Evolutionary conservation across 1,140 invertebrate genomes (phyloP).

Genomic region (Uloborus diversus): DNA sequence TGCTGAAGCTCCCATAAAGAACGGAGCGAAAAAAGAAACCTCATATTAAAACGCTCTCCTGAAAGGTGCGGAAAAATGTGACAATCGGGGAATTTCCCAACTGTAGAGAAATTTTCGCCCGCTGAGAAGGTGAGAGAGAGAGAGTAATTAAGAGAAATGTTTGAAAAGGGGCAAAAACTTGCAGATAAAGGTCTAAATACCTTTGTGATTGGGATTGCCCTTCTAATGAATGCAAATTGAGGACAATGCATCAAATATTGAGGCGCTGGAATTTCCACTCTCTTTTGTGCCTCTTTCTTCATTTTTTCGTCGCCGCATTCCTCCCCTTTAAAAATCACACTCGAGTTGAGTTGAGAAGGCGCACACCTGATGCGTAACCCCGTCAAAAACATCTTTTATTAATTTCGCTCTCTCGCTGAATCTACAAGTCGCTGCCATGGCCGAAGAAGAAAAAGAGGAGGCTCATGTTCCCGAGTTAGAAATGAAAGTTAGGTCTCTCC

Average conservation of each 20-base stretch:
- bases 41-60: too few species aligned
- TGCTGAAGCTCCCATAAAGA: too few species aligned
- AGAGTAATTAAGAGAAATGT: constrained; percentile 19
- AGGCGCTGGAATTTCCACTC: constrained; percentile 25
- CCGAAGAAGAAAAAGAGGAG: neutral
- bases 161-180: neutral
- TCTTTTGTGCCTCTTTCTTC: constrained; percentile 8
- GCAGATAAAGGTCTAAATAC: constrained; percentile 31
- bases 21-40: too few species aligned
- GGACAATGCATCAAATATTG: constrained; percentile 47
- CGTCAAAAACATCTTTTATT: constrained; percentile 50
- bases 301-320: constrained; percentile 3
- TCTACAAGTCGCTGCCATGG: neutral
- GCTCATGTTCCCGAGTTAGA: neutral
- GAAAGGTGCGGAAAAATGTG: constrained; percentile 40
- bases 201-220: constrained; percentile 10
- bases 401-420: constrained; percentile 9
- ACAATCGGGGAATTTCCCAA: neutral
- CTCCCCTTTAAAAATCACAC: constrained; percentile 10
- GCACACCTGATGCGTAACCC: constrained; percentile 14
- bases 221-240: constrained; percentile 43
- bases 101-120: constrained; percentile 6
- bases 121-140: neutral
- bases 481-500: neutral
- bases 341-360: neutral